These are phyloP conservation scores for Aldrovandia affinis DNA, from an alignment of 2,797 vertebrate species.

Conservation along the genomic window DNA sequence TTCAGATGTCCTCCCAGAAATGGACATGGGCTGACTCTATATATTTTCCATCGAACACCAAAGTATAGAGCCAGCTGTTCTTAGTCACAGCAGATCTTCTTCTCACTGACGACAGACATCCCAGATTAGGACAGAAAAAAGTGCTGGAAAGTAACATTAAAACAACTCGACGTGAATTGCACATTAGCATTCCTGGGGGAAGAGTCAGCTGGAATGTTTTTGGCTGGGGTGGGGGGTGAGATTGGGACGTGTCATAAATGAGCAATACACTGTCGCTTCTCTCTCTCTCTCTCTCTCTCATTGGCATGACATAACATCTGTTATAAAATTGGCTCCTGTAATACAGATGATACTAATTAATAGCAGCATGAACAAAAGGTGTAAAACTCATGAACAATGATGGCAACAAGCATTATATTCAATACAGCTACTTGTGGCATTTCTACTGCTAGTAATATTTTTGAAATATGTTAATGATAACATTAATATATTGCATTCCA, in stretches of 20 bases:
- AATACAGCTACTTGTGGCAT: neutral
- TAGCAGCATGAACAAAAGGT: neutral
- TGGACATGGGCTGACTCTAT: no score
- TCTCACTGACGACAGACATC: neutral
- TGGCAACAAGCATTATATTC: neutral
- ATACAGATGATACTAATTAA: neutral
- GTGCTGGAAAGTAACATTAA: neutral
- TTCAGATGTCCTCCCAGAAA: neutral
- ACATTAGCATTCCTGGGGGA: constrained; percentile 1
- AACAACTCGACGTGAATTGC: neutral
- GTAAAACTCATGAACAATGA: neutral
- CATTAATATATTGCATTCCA: neutral
- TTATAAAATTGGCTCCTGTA: neutral
- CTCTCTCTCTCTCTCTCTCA: neutral
- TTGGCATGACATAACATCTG: neutral
- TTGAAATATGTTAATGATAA: neutral
- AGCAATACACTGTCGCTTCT: neutral
- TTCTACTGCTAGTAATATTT: neutral
- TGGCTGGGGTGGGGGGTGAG: neutral
- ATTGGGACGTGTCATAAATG: constrained; percentile 10
- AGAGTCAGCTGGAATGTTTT: neutral
- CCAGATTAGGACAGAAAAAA: neutral
- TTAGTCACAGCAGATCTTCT: neutral
- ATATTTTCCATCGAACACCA: no score
- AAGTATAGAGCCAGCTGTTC: no score